Base-by-base conservation (phyloP, 2,797 vertebrate genomes). In the Clangula hyemalis region DNA sequence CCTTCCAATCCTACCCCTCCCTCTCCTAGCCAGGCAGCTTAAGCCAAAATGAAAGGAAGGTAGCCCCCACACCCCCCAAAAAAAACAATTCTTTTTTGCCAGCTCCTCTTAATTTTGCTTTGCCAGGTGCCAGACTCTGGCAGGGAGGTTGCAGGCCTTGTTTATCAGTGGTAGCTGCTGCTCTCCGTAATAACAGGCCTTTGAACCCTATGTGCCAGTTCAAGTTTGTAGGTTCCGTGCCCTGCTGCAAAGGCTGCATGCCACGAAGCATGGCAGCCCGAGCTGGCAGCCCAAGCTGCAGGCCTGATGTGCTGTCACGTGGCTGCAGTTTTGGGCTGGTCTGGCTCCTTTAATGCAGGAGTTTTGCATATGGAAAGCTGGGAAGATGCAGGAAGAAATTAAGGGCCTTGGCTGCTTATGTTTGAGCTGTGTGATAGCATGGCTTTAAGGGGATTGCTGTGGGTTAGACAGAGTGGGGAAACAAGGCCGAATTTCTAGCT, bases 351-450 rank as follows among this genome's bases (percentile, higher is more conserved):
- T 64, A 39, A 56, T 2, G 4, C 77, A 51, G 17, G 61, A 93
- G 39, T 84, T 92, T 92, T 95, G 90, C 73, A 64, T 83, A 53
- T 41, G 76, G 79, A 94, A 84, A 83, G 60, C 51, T 11, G 51
- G 34, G 71, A 82, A 74, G 30, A 53, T 77, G 38, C 10, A 39
- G 81, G 79, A 74, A 90, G 47, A 80, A 3, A 4, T 66, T 47
- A 87, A 47, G 22, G 27, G 38, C 53, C 53, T 5, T 17, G 21
- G 15, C 54, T 78, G 62, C 38, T 80, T 65, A 60, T 4, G 5
- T 73, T 89, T 71, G 45, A 85, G 49, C 11, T 49, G 22, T 0
- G 34, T 7, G 5, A 2, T 68, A 70, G 24, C 34, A 71, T 68
- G 36, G 28, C 1, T 91, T 53, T 43, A 70, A 53, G 73, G 39